Percentiles rank a stretch among this genome's conserved stretches.
These are phyloP conservation scores for Trissolcus basalis DNA, from an alignment of 1,140 invertebrate genomes.

Conservation along the genomic window DNA sequence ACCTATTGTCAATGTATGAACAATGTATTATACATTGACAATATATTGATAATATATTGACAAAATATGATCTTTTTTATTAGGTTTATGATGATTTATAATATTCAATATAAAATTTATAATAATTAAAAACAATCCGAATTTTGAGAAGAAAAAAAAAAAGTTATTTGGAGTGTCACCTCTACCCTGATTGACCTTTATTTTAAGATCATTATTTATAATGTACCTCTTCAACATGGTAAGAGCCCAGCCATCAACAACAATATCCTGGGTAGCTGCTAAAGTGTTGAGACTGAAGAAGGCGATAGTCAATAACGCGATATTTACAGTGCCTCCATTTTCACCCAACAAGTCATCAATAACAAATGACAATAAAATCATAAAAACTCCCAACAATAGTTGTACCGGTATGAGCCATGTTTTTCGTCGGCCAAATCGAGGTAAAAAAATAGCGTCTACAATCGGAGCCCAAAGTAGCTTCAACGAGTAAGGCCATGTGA, in stretches of 20 bases:
- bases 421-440: constrained; percentile 92
- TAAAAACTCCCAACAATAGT: constrained; percentile 87
- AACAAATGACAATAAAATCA: constrained; percentile 87
- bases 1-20: no score
- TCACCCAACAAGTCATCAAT: constrained; percentile 87
- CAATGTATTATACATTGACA: no score
- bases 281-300: constrained; percentile 97
- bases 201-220: constrained; percentile 13
- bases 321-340: constrained; percentile 82
- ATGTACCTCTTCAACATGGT: constrained; percentile 94
- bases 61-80: no score
- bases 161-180: no score
- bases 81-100: no score
- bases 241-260: constrained; percentile 99
- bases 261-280: constrained; percentile 99
- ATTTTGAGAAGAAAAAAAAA: no score
- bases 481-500: constrained; percentile 97
- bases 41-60: no score
- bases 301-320: constrained; percentile 86
- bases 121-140: no score
- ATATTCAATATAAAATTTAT: no score
- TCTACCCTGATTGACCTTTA: no score
- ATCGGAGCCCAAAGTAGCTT: constrained; percentile 99
- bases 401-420: constrained; percentile 98
- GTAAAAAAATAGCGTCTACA: constrained; percentile 93